Evolutionary conservation across 2,113 vertebrate genomes (phyloP), one percentile per base, ranked within the genome.

Genomic region (Sinocyclocheilus anophthalmus): DNA sequence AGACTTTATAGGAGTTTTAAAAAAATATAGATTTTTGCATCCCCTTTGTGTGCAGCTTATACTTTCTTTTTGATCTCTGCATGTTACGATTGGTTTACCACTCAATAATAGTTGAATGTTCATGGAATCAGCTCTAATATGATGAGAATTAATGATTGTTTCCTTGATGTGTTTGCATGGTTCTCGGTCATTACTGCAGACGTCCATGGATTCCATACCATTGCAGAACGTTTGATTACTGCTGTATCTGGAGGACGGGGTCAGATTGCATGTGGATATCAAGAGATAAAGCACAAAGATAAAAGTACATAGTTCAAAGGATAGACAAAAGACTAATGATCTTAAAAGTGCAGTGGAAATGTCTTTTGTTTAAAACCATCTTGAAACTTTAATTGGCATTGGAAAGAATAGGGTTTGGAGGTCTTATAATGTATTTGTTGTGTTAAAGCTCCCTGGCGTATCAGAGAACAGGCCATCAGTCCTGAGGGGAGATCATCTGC

Each of bases 401-500:
- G 39, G 73, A 76, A 3, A 26, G 3, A n/a, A n/a, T 12, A 12
- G 2, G 1, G 3, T 42, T 72, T 5, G 22, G 10, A 11, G 18
- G 69, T 72, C 69, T 77, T 55, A 26, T 69, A n/a, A n/a, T n/a
- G 24, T 12, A 33, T 30, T 0, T 33, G 12, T 24, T 59, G 33
- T 13, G 4, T 80, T 85, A 69, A 79, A 67, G 75, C 75, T 85
- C 12, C 84, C 84, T 24, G 98, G 98, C 0, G 95, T 99, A 83
- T 92, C 97, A 0, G 98, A 99, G 94, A 99, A 95, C 89, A 96
- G 98, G 2, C 98, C 98, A 0, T 99, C 98, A 0, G 94, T 99
- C 73, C 92, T 98, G 12, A 94, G 90, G 59, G 98, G 97, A 2
- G 98, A 99, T 81, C 89, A 94, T 55, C 92, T 99, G 84, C 94